Evolutionary conservation across 2,113 vertebrate species (phyloP).

Genomic region (Reinhardtius hippoglossoides): DNA sequence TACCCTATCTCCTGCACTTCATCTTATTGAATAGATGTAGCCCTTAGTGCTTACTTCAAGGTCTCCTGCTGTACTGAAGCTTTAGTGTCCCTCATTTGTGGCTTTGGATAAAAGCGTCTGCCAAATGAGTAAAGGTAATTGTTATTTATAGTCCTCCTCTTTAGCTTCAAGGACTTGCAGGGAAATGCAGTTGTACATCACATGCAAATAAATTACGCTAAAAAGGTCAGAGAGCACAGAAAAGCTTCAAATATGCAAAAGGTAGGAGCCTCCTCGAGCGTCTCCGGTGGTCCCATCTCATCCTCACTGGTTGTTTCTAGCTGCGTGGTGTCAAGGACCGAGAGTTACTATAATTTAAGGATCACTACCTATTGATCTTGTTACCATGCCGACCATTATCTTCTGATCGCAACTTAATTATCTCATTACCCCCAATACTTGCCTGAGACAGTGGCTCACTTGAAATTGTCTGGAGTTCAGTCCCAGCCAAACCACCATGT

Average conservation of each 20-base stretch:
- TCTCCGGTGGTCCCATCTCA: background rate
- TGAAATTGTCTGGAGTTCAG: no score
- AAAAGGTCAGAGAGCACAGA: background rate
- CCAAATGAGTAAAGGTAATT: conserved; percentile 1
- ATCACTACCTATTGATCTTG: no score
- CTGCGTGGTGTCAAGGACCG: background rate
- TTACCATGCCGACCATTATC: no score
- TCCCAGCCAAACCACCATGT: no score
- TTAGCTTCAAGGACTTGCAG: conserved; percentile 36
- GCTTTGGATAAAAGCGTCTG: background rate
- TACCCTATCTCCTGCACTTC: background rate
- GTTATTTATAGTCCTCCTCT: conserved; percentile 34
- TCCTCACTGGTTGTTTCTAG: background rate
- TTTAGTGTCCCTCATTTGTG: background rate
- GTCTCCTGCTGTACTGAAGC: background rate
- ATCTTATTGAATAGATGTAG: background rate
- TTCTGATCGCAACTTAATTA: no score
- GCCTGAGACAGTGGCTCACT: no score
- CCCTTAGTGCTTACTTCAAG: background rate
- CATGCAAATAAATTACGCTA: conserved; percentile 23
- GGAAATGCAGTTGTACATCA: background rate
- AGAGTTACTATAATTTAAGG: no score
- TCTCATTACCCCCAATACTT: no score
- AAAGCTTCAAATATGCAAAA: conserved; percentile 10
- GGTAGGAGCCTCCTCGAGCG: background rate